phyloP scores from a whole-genome alignment of 2,797 vertebrate genomes.

The Aulostomus chinensis region DNA sequence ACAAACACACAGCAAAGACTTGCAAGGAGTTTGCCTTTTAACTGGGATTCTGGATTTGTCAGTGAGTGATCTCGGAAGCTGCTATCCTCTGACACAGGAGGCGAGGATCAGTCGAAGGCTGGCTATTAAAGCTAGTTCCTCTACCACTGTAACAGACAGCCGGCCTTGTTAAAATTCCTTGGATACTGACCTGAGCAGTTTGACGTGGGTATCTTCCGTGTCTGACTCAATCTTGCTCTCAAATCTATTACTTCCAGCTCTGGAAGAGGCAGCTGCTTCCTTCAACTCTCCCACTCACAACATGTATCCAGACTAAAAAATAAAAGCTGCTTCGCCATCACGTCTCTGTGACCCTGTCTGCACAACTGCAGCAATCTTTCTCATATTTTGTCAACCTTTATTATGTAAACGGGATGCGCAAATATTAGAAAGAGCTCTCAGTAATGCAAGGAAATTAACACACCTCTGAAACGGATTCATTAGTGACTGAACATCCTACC shows the following conservation, averaged over 20 bases:
- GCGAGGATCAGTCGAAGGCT: conserved; percentile 51
- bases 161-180: conserved; percentile 56
- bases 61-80: conserved; percentile 29
- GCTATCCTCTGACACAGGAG: conserved; percentile 42
- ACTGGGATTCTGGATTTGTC: conserved; percentile 17
- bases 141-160: conserved; percentile 57
- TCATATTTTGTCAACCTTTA: not conserved
- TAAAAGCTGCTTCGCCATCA: not conserved
- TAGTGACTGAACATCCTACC: too few relatives aligned
- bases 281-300: conserved; percentile 5
- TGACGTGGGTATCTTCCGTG: conserved; percentile 27
- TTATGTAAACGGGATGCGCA: conserved; percentile 25
- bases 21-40: conserved; percentile 6
- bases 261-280: conserved; percentile 13
- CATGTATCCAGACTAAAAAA: conserved; percentile 24
- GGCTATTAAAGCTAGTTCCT: conserved; percentile 54
- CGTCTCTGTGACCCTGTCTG: conserved; percentile 4
- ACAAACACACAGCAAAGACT: conserved; percentile 11
- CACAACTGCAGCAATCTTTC: conserved; percentile 7
- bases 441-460: too few relatives aligned
- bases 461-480: too few relatives aligned
- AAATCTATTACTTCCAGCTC: conserved; percentile 34
- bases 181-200: conserved; percentile 27
- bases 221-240: conserved; percentile 32
- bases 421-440: too few relatives aligned